Conservation (phyloP, 2,888 invertebrate species). For the Neoascia interrupta region DNA sequence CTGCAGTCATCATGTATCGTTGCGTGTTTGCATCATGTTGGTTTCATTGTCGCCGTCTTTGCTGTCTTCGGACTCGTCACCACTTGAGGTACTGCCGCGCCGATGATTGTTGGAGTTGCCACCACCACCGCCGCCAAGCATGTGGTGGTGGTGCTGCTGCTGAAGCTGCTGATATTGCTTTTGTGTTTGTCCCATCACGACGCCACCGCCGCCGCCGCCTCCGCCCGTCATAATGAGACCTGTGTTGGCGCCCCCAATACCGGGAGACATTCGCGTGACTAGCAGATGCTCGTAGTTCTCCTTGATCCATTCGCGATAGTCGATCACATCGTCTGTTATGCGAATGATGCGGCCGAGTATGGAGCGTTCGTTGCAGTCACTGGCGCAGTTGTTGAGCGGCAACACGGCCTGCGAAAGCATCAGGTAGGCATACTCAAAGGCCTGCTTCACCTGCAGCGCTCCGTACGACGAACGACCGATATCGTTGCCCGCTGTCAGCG, state of each 20-base stretch:
- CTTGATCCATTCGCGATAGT: slow-evolving; percentile 81
- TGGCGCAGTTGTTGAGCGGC: slow-evolving; percentile 80
- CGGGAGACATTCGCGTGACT: slow-evolving; percentile 75
- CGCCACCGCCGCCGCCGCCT: slow-evolving; percentile 26
- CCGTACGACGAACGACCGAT: slow-evolving; percentile 98
- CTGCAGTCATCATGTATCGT: slow-evolving; percentile 66
- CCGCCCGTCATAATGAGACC: slow-evolving; percentile 33
- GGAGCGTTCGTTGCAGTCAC: slow-evolving; percentile 82
- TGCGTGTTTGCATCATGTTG: slow-evolving; percentile 66
- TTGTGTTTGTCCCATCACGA: slow-evolving; percentile 73
- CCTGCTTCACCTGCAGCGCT: slow-evolving; percentile 87
- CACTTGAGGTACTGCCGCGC: slow-evolving; percentile 79
- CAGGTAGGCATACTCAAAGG: slow-evolving; percentile 97
- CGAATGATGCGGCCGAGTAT: slow-evolving; percentile 95
- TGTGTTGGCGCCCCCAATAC: slow-evolving; percentile 65
- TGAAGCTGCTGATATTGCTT: slow-evolving; percentile 68
- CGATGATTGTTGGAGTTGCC: slow-evolving; percentile 71
- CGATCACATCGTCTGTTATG: slow-evolving; percentile 94
- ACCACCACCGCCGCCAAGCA: slow-evolving; percentile 44
- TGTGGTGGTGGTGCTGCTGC: slow-evolving; percentile 58
- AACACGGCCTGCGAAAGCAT: slow-evolving; percentile 89
- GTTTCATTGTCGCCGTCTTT: slow-evolving; percentile 79
- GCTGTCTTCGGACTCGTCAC: slow-evolving; percentile 79
- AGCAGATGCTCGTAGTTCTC: slow-evolving; percentile 78
- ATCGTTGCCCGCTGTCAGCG: slow-evolving; percentile 96